Evolutionary conservation across 2,888 invertebrate genomes (phyloP).

Genomic region (Muschampia plurimacula): DNA sequence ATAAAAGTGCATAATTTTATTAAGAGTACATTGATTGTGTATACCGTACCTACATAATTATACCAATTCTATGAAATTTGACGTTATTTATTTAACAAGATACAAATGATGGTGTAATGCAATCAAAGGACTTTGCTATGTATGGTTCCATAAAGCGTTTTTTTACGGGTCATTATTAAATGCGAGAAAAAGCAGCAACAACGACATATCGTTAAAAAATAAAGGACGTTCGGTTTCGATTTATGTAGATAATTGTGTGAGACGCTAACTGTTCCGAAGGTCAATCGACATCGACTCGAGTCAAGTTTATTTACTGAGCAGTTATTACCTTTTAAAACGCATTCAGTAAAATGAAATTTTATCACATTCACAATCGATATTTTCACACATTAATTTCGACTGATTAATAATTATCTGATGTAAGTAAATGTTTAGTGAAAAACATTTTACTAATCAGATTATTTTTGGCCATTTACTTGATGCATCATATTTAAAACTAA

Average conservation of each 20-base stretch:
- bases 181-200: not conserved
- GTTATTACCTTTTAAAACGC: not conserved
- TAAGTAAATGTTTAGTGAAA: not conserved
- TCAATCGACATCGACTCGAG: constrained; percentile 23
- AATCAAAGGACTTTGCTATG: not conserved
- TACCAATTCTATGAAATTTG: no score
- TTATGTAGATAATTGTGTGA: constrained; percentile 26
- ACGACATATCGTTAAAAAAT: constrained; percentile 8
- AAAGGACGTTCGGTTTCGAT: constrained; percentile 17
- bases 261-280: constrained; percentile 30
- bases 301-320: constrained; percentile 20
- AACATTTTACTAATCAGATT: constrained; percentile 2
- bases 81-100: not conserved
- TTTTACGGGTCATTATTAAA: not conserved
- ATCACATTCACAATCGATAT: not conserved
- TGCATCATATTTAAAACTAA: not conserved
- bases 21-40: not conserved
- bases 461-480: not conserved
- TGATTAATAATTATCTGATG: not conserved
- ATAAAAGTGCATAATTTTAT: constrained; percentile 17
- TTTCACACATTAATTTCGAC: not conserved
- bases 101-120: not conserved
- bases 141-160: not conserved
- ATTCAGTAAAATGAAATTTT: not conserved
- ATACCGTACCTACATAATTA: no score